These are phyloP conservation scores for Podarcis siculus DNA, from an alignment of 2,797 vertebrate genomes.

Conservation along the genomic window DNA sequence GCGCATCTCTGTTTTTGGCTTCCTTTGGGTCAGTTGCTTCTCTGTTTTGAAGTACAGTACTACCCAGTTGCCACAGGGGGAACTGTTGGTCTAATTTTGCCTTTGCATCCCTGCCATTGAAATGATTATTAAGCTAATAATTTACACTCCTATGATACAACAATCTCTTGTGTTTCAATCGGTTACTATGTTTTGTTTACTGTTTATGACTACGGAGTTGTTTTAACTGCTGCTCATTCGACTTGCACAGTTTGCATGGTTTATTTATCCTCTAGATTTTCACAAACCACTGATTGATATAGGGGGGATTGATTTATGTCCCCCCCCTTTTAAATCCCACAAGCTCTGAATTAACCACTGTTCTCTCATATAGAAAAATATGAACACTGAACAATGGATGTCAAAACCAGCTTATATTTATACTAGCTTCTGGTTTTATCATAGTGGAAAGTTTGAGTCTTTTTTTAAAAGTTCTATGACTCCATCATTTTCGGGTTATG, in stretches of 20 bases:
- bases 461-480: constrained; percentile 75
- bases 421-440: constrained; percentile 82
- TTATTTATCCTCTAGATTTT: constrained; percentile 78
- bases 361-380: constrained; percentile 59
- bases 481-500: constrained; percentile 75
- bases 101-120: constrained; percentile 72
- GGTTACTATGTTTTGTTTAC: constrained; percentile 83
- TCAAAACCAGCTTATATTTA: constrained; percentile 72
- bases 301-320: constrained; percentile 69
- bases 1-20: constrained; percentile 30
- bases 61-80: constrained; percentile 81
- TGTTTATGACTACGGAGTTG: constrained; percentile 81
- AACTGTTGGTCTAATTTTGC: constrained; percentile 82
- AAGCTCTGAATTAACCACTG: constrained; percentile 77
- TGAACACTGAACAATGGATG: constrained; percentile 70
- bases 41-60: constrained; percentile 72
- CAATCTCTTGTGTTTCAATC: constrained; percentile 76
- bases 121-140: constrained; percentile 80
- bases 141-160: constrained; percentile 75
- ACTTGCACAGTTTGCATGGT: constrained; percentile 67
- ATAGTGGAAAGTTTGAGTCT: constrained; percentile 81
- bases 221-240: constrained; percentile 72
- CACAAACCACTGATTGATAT: constrained; percentile 76
- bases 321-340: constrained; percentile 47
- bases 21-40: constrained; percentile 48